phyloP scores from a whole-genome alignment of 2,113 vertebrate genomes.

The Phoenicopterus ruber region DNA sequence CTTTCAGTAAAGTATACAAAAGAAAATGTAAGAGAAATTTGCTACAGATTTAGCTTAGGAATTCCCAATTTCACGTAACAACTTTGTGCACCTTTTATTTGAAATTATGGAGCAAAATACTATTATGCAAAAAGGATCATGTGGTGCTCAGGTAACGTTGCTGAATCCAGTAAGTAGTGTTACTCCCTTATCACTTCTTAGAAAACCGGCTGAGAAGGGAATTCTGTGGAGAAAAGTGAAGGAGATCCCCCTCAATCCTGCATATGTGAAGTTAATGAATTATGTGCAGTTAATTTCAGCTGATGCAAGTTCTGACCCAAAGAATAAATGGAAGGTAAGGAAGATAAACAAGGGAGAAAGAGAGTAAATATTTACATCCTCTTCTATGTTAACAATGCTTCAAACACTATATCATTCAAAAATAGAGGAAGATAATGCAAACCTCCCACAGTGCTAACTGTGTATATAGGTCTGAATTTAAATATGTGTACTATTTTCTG shows the following conservation, averaged over 20 bases:
- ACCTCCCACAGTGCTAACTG: background rate
- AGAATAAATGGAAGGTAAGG: background rate
- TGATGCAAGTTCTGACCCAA: background rate
- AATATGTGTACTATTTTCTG: background rate
- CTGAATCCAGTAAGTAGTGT: background rate
- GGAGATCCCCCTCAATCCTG: fast-evolving
- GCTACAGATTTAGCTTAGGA: background rate
- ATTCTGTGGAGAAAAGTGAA: background rate
- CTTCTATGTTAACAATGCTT: background rate
- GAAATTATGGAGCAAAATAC: background rate
- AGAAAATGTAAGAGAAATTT: background rate
- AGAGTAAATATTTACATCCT: background rate
- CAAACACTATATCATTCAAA: background rate
- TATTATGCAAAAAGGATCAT: background rate
- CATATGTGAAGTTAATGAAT: background rate
- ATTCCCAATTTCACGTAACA: background rate
- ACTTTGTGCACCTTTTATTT: background rate
- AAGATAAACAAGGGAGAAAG: background rate
- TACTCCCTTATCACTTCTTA: background rate
- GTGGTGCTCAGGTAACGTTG: background rate
- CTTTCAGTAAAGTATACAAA: background rate
- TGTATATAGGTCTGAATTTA: background rate
- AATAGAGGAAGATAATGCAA: background rate
- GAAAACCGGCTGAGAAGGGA: background rate
- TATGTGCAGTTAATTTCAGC: background rate